Base-by-base conservation (phyloP, 2,113 vertebrate genomes). In the Phyllopteryx taeniolatus region DNA sequence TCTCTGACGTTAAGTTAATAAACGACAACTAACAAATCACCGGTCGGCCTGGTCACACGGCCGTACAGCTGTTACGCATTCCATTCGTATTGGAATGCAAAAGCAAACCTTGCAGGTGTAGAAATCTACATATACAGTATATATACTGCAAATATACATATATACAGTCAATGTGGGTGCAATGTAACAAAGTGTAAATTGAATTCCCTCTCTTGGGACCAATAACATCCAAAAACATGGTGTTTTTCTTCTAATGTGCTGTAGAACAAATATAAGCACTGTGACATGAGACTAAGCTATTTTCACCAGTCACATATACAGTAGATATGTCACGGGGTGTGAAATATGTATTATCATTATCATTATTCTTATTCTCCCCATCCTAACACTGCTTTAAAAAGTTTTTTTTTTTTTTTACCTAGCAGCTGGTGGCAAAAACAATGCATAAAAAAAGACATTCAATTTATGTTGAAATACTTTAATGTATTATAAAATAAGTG, bases 161-260 rank as follows among this genome's bases (percentile, higher is more conserved):
- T 2, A 39, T 39, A 39, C 35, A 39, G 35, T 39, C 1, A 39
- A 56, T 42, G 39, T 42, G 33, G 33, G 19, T 11, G 35, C 60
- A 63, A 11, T 63, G 14, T 8, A 61, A 35, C 14, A 35, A 61
- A 42, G 61, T 63, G 61, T 63, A 63, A 63, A 63, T 63, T 39
- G 61, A 42, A 39, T 20, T 19, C 22, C 61, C 19, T 1, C 61
- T 63, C 35, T 20, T 42, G 61, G 61, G 61, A 42, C 35, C 35
- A 20, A 42, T 42, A 42, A 12, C 3, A 17, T 35, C 35, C 4
- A n/a, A n/a, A n/a, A n/a, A n/a, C 3, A 2, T 42, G 8, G 17
- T 62, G 33, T 39, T 62, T 33, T 39, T 42, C 8, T 20, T 17
- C 8, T 20, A 17, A 60, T 33, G 22, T 19, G 17, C 19, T 20